Evolutionary conservation across 2,797 vertebrate species (phyloP), one percentile per base, ranked within the genome.

Genomic region (Adrianichthys oophorus): DNA sequence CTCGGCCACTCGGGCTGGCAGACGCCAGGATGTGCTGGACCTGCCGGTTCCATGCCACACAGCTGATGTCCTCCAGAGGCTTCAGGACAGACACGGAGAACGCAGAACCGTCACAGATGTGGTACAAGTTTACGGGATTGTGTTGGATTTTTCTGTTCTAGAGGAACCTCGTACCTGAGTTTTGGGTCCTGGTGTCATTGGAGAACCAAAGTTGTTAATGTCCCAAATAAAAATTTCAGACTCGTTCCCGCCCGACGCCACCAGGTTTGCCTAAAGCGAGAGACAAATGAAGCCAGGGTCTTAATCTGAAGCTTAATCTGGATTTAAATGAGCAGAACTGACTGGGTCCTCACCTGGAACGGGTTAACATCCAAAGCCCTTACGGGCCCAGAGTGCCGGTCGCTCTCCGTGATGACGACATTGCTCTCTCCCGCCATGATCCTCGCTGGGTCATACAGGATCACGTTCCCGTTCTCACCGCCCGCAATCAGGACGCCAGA

Each of bases 141-240:
- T 29, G 14, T 15, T 15, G 4, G 41, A 43, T 15, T 16, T 15
- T 4, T 42, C 41, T 2, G 41, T 15, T 5, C 5, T 16, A 17
- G 15, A 5, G 15, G 12, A 15, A 0, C 4, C 37, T 26, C 23
- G 50, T 17, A 69, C 97, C 95, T 98, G 98, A 13, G 95, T 94
- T 92, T 98, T 99, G 3, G 91, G 93, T 83, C 98, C 98, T 3
- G 97, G 97, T 0, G 97, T 96, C 98, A 99, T 98, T 3, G 98
- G 98, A 13, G 94, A 93, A 52, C 89, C 92, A 75, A 99, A 97
- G 78, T 91, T 96, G 80, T 99, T 98, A 80, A 99, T 91, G 85
- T 99, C 98, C 98, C 98, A 99, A 84, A 99, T 98, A 59, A 96
- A 99, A 85, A 99, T 98, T 90, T 99, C 98, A 32, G 98, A 99